phyloP scores from a whole-genome alignment of 2,888 invertebrate genomes.

The Rhabditophanes sp. region DNA sequence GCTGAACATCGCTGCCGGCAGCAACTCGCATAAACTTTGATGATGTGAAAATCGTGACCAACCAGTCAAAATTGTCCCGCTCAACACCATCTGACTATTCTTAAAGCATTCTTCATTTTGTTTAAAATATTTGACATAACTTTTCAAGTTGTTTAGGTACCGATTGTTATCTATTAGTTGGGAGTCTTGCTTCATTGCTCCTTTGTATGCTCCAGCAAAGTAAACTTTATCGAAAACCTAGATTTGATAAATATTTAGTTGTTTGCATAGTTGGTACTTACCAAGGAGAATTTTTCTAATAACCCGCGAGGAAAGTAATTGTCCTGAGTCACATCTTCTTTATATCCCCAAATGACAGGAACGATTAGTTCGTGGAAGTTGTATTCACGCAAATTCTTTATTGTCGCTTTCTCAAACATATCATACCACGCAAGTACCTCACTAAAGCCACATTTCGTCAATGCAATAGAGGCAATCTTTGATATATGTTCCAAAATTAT shows the following conservation, averaged over 20 bases:
- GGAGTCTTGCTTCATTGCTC: conserved; percentile 52
- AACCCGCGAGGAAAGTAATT: conserved; percentile 36
- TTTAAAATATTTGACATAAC: conserved; percentile 53
- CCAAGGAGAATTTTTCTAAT: conserved; percentile 22
- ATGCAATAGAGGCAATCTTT: conserved; percentile 16
- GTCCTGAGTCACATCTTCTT: conserved; percentile 20
- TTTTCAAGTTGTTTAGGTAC: conserved; percentile 59
- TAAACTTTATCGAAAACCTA: conserved; percentile 58
- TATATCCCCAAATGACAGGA: conserved; percentile 35
- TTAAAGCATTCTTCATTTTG: conserved; percentile 1
- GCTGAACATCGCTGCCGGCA: conserved; percentile 45
- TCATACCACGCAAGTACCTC: conserved; percentile 38
- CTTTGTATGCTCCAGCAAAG: conserved; percentile 71
- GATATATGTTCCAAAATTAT: conserved; percentile 1
- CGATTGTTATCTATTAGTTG: conserved; percentile 56
- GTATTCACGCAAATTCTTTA: conserved; percentile 13
- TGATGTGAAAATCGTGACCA: conserved; percentile 48
- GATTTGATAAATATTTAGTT: conserved; percentile 1
- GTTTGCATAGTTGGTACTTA: conserved; percentile 1
- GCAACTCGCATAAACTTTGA: conserved; percentile 48
- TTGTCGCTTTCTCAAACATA: conserved; percentile 28
- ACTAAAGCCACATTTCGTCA: conserved; percentile 15
- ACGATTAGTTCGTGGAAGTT: conserved; percentile 14
- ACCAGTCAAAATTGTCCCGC: conserved; percentile 38
- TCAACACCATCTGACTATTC: background rate